These are phyloP conservation scores for Cantharis lateralis DNA, from an alignment of 2,888 invertebrate genomes.

Conservation along the genomic window DNA sequence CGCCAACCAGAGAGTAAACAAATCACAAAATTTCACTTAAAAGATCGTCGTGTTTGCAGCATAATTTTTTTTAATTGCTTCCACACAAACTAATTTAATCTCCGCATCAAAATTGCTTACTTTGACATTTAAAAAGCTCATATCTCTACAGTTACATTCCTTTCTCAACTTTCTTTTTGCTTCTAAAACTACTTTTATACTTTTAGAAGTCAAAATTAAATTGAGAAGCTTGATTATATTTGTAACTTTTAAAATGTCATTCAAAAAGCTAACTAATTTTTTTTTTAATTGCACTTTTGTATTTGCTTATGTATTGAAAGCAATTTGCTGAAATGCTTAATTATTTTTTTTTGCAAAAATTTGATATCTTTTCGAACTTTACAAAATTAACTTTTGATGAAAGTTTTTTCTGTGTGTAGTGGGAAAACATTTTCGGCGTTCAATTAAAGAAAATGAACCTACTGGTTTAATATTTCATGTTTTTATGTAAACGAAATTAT, in stretches of 20 bases:
- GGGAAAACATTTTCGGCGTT: conserved; percentile 4
- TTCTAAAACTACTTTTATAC: neutral
- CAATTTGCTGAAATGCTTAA: no score
- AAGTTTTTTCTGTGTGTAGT: neutral
- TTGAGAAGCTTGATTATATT: neutral
- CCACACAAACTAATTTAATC: neutral
- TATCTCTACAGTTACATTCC: neutral
- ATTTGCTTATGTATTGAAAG: no score
- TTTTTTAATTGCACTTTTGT: no score
- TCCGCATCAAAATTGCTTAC: neutral
- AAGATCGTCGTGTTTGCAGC: no score
- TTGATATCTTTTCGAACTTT: neutral
- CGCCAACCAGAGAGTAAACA: no score
- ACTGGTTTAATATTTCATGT: conserved; percentile 7
- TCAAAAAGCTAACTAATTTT: no score
- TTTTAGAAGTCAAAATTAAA: neutral
- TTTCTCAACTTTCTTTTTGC: neutral
- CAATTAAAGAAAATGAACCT: conserved; percentile 7
- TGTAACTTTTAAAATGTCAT: neutral
- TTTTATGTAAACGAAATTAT: conserved; percentile 10
- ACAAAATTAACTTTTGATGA: neutral
- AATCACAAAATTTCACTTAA: no score
- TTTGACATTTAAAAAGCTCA: neutral
- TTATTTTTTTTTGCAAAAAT: no score
- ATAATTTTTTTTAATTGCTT: no score